Percentiles rank a stretch among this genome's conserved stretches.
Conservation (phyloP, 1,140 invertebrate species). For the Bemisia tabaci region DNA sequence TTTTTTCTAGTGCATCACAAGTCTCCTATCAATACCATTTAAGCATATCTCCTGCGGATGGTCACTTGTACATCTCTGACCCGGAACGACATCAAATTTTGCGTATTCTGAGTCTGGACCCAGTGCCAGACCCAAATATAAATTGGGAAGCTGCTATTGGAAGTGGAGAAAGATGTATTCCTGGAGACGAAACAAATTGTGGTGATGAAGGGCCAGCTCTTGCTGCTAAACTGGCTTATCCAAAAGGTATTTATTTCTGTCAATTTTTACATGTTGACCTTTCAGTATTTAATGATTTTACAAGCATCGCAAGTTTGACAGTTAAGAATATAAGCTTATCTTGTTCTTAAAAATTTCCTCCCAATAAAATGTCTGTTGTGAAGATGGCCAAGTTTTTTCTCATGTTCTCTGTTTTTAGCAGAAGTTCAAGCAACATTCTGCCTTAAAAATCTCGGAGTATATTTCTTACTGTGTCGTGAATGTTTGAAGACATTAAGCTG, state of each 20-base stretch:
- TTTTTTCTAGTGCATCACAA: conserved; percentile 62
- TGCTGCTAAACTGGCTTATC: conserved; percentile 82
- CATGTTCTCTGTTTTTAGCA: too few relatives aligned
- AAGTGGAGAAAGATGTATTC: conserved; percentile 89
- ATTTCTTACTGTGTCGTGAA: too few relatives aligned
- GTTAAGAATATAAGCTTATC: background rate
- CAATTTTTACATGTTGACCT: background rate
- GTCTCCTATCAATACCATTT: conserved; percentile 91
- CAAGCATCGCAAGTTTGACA: background rate
- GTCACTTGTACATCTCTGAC: conserved; percentile 90
- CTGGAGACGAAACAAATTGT: conserved; percentile 76
- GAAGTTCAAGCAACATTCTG: too few relatives aligned
- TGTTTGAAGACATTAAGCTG: too few relatives aligned
- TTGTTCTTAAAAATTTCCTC: background rate
- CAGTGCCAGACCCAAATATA: conserved; percentile 62
- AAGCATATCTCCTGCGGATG: conserved; percentile 87
- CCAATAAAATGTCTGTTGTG: too few relatives aligned
- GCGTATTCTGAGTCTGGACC: conserved; percentile 53
- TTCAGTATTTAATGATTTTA: background rate
- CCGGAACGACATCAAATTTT: conserved; percentile 81
- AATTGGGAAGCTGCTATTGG: conserved; percentile 83
- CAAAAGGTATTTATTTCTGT: conserved; percentile 56
- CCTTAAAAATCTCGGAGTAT: too few relatives aligned
- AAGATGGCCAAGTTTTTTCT: too few relatives aligned
- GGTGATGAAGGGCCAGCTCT: conserved; percentile 85